phyloP scores from a whole-genome alignment of 2,888 invertebrate genomes.

The Cosmopolites sordidus region DNA sequence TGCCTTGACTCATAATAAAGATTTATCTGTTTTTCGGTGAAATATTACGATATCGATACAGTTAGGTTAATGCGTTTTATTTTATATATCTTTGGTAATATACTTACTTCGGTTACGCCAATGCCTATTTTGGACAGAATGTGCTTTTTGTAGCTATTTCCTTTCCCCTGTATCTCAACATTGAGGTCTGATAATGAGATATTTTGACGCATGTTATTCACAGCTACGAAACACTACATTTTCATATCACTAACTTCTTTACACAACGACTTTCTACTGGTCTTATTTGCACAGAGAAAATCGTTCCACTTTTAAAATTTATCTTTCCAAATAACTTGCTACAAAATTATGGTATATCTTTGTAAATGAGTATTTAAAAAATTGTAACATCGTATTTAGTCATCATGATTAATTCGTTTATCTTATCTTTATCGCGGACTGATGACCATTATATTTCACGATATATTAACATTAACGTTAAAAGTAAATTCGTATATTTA shows the following conservation, averaged over 20 bases:
- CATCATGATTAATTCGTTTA: background rate
- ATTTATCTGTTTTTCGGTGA: too few species aligned
- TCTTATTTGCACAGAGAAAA: too few species aligned
- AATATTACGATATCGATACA: too few species aligned
- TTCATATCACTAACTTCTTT: background rate
- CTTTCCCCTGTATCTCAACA: conserved; percentile 16
- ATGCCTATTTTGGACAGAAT: conserved; percentile 30
- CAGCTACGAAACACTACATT: conserved; percentile 9
- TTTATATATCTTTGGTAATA: too few species aligned
- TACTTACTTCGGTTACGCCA: conserved; percentile 31
- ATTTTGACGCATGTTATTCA: conserved; percentile 23
- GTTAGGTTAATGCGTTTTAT: too few species aligned
- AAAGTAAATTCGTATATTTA: too few species aligned
- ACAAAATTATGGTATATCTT: too few species aligned
- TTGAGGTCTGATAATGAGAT: conserved; percentile 23
- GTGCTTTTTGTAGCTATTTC: conserved; percentile 18
- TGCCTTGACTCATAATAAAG: too few species aligned
- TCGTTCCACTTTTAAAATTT: too few species aligned
- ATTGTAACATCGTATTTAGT: background rate
- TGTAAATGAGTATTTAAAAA: too few species aligned
- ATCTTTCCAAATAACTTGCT: too few species aligned
- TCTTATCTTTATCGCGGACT: background rate
- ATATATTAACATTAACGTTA: too few species aligned
- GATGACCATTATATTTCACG: background rate
- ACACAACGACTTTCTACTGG: background rate